Evolutionary conservation across 2,888 invertebrate species (phyloP), one percentile per base, ranked within the genome.

Genomic region (Agrenia bidenticulata): DNA sequence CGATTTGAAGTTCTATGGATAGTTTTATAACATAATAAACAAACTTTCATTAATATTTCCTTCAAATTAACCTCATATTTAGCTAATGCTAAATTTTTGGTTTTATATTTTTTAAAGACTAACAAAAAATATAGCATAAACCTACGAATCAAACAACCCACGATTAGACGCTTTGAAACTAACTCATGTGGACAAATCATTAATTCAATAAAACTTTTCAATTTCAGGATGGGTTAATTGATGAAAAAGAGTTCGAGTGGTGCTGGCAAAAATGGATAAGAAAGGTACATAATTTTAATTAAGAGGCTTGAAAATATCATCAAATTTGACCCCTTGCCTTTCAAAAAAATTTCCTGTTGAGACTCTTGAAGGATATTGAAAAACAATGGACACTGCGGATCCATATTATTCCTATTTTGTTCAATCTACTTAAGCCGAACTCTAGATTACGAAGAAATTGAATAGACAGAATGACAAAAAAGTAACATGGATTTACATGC

Each of bases 241-340:
- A 91, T 78, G 86, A 86, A 64, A 88, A 89, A 67, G 93, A 93
- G 81, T 93, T 94, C 79, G 85, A 87, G 65, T 81, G 89, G 79
- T 92, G 93, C 79, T 93, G 93, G 93, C 90, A 91, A 80, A 88
- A 89, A 77, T 93, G 92, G 92, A 91, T 93, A 72, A 92, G 92
- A 86, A 87, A 89, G 78, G 90, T 90, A 79, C 84, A 85, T 39
- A 23, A 5, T 5, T 45, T 45, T 45, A 5, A 45, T 5, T 11
- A 17, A n/a, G 19, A 15, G n/a, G 5, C 15, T 15, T 11, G 15
- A 7, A 19, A 17, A 45, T 17, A 45, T 45, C 45, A 45, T 7
- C 4, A 32, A 32, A 32, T 32, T 45, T 45, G n/a, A 45, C 45
- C 45, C 32, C 32, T 4, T 32, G 32, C 5, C 32, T n/a, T n/a